phyloP scores from a whole-genome alignment of 2,888 invertebrate species.

The Nomada flava region DNA sequence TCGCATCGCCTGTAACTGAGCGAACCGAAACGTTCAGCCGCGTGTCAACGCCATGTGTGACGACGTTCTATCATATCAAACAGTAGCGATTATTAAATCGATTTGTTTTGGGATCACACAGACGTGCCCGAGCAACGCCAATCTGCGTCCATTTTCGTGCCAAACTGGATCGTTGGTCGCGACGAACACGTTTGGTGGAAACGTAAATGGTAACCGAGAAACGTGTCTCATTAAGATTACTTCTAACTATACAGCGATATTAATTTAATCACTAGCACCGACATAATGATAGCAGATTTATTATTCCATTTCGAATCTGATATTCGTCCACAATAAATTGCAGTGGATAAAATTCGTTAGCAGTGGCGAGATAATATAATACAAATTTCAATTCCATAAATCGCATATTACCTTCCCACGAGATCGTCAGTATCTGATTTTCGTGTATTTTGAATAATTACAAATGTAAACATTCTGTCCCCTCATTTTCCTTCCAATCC shows the following conservation, averaged over 20 bases:
- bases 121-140: slow-evolving; percentile 11
- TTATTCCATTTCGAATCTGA: too few species aligned
- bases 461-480: not conserved
- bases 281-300: too few species aligned
- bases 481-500: not conserved
- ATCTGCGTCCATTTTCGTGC: slow-evolving; percentile 27
- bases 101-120: slow-evolving; percentile 27
- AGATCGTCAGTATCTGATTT: not conserved
- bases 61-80: slow-evolving; percentile 45
- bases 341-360: not conserved
- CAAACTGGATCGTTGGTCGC: not conserved
- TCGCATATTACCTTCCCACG: not conserved
- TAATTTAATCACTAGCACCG: too few species aligned
- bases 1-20: slow-evolving; percentile 26
- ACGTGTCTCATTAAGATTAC: too few species aligned
- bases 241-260: too few species aligned
- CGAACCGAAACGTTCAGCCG: slow-evolving; percentile 23
- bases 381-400: not conserved
- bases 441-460: too few species aligned
- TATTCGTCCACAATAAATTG: too few species aligned
- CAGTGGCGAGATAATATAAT: not conserved
- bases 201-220: not conserved
- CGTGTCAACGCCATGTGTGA: slow-evolving; percentile 41
- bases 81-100: slow-evolving; percentile 40
- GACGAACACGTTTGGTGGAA: not conserved